Base-by-base conservation (phyloP, 2,888 invertebrate species). In the Dusona sp. region DNA sequence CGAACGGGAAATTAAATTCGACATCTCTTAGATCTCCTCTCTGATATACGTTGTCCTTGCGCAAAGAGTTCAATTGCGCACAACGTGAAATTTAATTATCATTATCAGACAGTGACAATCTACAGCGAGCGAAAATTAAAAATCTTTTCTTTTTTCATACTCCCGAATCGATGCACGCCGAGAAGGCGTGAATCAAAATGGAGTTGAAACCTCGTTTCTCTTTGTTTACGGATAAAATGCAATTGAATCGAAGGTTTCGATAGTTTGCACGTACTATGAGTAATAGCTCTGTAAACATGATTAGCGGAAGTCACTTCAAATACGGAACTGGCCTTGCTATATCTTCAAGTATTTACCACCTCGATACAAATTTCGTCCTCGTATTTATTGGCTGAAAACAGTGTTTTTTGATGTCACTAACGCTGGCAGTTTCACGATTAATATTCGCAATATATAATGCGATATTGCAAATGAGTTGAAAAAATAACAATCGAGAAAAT, bases 321-420 rank as follows among this genome's bases (percentile, higher is more conserved):
- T 77, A 67, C 79, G 86, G 79, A 86, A 86, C 72, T 54, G 45
- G 45, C 74, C 70, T 79, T 72, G 72, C 25, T n/a, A 25, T 51
- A 70, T 72, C 33, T 19, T 79, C 75, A 33, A 83, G 86, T 75
- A 72, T 79, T n/a, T 72, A 83, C 77, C 68, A 54, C 86, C 83
- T 86, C 79, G 85, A 82, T 68, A 74, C 51, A 42, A 29, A 68
- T 74, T 82, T 75, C 51, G 13, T 9, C 48, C 33, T 38, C 64
- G 22, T 3, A 25, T 36, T 33, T 13, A 70, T 36, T 72, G 25
- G 22, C 61, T 45, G 36, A 54, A 38, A 70, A 4, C 57, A 16
- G 13, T 51, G 11, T 48, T 51, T 16, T 3, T 36, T 48, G 45
- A 2, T 6, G n/a, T 51, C 48, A 33, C 45, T 65, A 3, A n/a